These are phyloP conservation scores for Thinocorus orbignyianus DNA, from an alignment of 2,113 vertebrate species.

Conservation along the genomic window DNA sequence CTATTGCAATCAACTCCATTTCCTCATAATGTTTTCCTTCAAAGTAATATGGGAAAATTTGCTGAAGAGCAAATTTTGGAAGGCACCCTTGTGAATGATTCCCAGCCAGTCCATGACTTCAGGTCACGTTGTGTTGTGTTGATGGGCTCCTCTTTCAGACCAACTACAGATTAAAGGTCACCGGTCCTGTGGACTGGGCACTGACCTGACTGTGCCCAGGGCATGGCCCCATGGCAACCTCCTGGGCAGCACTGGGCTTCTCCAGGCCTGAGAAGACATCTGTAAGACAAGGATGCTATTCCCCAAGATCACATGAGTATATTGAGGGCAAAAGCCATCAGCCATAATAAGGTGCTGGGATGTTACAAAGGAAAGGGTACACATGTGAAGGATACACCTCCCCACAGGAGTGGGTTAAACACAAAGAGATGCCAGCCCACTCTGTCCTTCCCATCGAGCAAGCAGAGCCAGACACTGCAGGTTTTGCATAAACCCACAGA, in stretches of 20 bases:
- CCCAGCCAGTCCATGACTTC: neutral
- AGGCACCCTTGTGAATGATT: neutral
- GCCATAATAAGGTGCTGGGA: neutral
- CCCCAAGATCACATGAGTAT: fast-evolving
- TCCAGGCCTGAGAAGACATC: neutral
- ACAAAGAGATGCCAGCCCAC: neutral
- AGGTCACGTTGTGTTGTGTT: neutral
- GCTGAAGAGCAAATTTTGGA: conserved; percentile 27
- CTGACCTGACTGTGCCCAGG: neutral
- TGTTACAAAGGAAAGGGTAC: neutral
- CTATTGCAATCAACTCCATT: conserved; percentile 19
- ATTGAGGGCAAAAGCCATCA: neutral
- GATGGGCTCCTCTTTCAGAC: neutral
- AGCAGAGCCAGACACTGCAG: neutral
- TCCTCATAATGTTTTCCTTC: neutral
- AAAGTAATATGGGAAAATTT: conserved; percentile 16
- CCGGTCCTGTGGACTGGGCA: neutral
- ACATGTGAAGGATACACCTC: neutral
- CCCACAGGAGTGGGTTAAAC: neutral
- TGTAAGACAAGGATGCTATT: neutral
- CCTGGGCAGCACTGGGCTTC: neutral
- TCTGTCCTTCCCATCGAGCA: neutral
- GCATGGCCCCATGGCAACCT: neutral
- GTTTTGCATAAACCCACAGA: neutral
- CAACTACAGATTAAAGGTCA: neutral